Evolutionary conservation across 2,113 vertebrate species (phyloP).

Genomic region (Macaca nemestrina): DNA sequence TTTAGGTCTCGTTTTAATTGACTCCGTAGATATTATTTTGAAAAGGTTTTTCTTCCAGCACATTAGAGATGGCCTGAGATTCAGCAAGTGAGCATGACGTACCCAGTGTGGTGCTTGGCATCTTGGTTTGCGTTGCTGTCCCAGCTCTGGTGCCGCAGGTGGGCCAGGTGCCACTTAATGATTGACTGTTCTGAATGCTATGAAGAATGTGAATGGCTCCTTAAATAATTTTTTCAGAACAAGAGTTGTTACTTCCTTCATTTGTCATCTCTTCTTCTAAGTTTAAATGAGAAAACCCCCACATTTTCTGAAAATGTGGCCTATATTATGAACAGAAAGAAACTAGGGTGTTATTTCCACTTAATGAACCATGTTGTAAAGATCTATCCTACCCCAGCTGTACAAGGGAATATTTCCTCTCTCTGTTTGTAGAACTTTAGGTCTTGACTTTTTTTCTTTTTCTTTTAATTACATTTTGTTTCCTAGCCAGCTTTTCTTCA

Average conservation of each 20-base stretch:
- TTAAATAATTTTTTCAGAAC: not conserved
- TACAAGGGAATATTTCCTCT: not conserved
- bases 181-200: not conserved
- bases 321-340: not conserved
- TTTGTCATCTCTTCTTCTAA: not conserved
- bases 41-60: not conserved
- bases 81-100: not conserved
- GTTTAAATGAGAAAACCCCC: not conserved
- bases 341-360: not conserved
- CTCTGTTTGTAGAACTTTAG: not conserved
- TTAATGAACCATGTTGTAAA: not conserved
- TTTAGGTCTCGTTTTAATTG: not conserved
- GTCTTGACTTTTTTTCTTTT: slow-evolving; percentile 30
- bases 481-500: slow-evolving; percentile 33
- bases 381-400: not conserved
- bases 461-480: slow-evolving; percentile 61
- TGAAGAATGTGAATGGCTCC: not conserved
- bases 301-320: not conserved
- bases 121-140: too few relatives aligned
- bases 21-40: not conserved
- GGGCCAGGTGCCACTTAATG: too few relatives aligned
- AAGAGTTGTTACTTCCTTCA: not conserved
- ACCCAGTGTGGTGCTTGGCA: not conserved
- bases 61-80: not conserved
- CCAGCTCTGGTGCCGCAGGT: not conserved